A percentile compares a stretch with the other conserved stretches of the same genome.
Evolutionary conservation across 2,113 vertebrate species (phyloP).

Genomic region (Crotalus horridus): DNA sequence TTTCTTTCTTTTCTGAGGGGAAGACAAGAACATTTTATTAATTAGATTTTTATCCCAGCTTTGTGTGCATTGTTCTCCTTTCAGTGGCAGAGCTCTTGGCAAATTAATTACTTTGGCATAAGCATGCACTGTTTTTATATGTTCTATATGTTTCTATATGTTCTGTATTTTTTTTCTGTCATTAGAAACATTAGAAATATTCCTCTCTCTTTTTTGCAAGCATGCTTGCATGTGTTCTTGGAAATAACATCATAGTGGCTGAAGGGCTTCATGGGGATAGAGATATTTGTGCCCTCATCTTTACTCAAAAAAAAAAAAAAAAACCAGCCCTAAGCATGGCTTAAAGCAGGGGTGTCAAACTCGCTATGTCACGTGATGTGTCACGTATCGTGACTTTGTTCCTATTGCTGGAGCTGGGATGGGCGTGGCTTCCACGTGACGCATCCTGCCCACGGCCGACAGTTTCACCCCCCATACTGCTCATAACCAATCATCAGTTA

Average conservation of each 20-base stretch:
- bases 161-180: not conserved
- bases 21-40: not conserved
- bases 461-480: too few relatives aligned
- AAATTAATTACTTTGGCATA: not conserved
- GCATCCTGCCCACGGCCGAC: too few relatives aligned
- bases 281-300: not conserved
- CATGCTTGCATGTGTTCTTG: not conserved
- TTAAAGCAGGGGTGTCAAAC: too few relatives aligned
- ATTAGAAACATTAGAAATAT: not conserved
- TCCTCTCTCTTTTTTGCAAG: not conserved
- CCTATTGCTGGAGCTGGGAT: too few relatives aligned
- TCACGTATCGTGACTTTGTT: too few relatives aligned
- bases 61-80: not conserved
- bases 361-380: too few relatives aligned
- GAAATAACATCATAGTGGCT: not conserved
- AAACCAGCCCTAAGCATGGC: too few relatives aligned
- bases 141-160: too few relatives aligned
- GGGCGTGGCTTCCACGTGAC: too few relatives aligned
- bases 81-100: not conserved
- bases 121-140: not conserved
- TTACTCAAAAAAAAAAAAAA: not conserved
- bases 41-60: not conserved
- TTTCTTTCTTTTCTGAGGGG: too few relatives aligned
- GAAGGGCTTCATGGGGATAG: not conserved
- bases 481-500: not conserved